phyloP scores from a whole-genome alignment of 2,797 vertebrate genomes.

The Myotis findleyi region DNA sequence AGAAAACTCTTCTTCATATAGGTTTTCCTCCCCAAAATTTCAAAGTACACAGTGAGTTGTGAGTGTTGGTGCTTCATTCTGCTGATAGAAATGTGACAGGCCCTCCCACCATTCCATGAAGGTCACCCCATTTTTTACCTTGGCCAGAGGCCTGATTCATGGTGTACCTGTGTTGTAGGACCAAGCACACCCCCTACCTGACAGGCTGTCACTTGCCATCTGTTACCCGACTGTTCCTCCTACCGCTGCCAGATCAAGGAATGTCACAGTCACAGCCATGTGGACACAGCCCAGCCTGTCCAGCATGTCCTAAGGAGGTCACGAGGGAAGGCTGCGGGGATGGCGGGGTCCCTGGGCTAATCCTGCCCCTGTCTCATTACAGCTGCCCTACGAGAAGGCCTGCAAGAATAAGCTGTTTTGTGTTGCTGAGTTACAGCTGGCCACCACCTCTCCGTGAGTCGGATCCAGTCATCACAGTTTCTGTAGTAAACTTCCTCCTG shows the following conservation, averaged over 20 bases:
- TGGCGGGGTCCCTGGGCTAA: background rate
- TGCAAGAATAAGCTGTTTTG: conserved; percentile 83
- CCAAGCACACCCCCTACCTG: background rate
- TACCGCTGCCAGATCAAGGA: background rate
- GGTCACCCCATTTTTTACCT: background rate
- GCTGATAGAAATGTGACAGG: background rate
- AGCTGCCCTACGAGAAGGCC: conserved; percentile 86
- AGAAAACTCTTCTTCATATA: background rate
- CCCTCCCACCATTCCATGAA: background rate
- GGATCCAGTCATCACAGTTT: background rate
- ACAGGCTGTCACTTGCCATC: background rate
- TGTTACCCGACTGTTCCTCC: background rate
- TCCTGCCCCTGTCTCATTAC: conserved; percentile 58
- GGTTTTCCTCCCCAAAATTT: background rate
- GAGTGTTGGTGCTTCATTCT: background rate
- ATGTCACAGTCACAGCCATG: background rate
- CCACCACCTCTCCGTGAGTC: conserved; percentile 83
- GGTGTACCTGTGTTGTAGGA: background rate
- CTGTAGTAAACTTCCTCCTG: background rate
- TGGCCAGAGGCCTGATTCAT: background rate
- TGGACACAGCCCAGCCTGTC: background rate
- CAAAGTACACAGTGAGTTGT: background rate
- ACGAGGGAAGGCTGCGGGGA: background rate
- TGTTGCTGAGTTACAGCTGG: conserved; percentile 78
- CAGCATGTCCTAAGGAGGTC: background rate